Percentiles rank a stretch among this genome's conserved stretches.
Conservation (phyloP, 2,113 vertebrate species). For the Lamprologus callipterus region DNA sequence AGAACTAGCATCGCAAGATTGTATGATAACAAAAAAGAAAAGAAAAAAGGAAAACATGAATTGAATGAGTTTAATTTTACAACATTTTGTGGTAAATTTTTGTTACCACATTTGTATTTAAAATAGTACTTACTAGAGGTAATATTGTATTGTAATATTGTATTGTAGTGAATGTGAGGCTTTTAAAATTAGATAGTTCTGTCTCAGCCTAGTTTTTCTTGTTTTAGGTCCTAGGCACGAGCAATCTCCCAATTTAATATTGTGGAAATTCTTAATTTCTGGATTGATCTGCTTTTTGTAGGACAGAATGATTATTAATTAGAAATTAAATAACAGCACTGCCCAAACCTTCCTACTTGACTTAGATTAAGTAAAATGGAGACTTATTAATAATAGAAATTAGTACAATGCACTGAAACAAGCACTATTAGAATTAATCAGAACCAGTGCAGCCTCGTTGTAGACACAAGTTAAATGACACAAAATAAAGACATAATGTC, state of each 20-base stretch:
- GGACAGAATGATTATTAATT: neutral
- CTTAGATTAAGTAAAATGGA: neutral
- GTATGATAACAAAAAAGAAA: neutral
- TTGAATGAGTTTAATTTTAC: neutral
- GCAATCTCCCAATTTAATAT: neutral
- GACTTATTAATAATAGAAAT: neutral
- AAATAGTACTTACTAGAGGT: neutral
- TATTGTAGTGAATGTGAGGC: neutral
- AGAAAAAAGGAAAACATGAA: neutral
- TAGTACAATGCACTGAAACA: neutral
- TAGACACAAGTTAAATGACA: neutral
- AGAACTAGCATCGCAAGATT: neutral
- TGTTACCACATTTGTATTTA: neutral
- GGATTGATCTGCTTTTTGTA: neutral
- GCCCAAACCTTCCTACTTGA: neutral
- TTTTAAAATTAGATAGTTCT: neutral
- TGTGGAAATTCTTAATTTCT: neutral
- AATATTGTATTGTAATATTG: neutral
- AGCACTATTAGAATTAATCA: neutral
- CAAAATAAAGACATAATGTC: neutral
- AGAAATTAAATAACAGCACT: neutral
- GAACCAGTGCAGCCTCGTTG: neutral
- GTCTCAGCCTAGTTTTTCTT: neutral
- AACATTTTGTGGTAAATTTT: neutral
- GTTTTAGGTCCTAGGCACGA: neutral